Base-by-base conservation (phyloP, 2,888 invertebrate species). In the Invenusta paracnida region DNA sequence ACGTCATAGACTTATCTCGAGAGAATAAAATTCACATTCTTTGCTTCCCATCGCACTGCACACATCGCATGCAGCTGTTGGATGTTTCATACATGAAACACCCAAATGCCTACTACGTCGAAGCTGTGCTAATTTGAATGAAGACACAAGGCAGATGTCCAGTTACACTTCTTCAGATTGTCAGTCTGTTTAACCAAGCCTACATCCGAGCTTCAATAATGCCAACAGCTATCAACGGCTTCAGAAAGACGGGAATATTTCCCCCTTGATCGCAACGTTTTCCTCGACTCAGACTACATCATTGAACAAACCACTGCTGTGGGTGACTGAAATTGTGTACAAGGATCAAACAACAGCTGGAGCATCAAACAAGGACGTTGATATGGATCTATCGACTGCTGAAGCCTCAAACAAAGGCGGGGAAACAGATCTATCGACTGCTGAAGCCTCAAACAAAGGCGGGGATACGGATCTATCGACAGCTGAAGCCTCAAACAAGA, bases 201-300 rank as follows among this genome's bases (percentile, higher is more conserved):
- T 48, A 48, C 73, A 73, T 73, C 73, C 27, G 73, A 73, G 73
- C 73, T 73, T 25, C 73, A 73, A 73, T 73, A 73, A 23, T 73
- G 73, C 73, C 73, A 25, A 73, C 73, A 73, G 73, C 73, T 73
- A 73, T 73, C 73, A 73, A 73, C 73, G 73, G 73, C 73, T 73
- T 73, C 73, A 73, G 73, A 73, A 73, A 73, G 73, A 73, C 73
- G 73, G 25, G 11, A 73, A 73, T 73, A 73, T 73, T 73, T n/a
- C n/a, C 73, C 73, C 73, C 27, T 73, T 73, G 73, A 73, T 73
- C 73, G 73, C 25, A 13, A 73, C 25, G 73, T 5, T 73, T 73
- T 73, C 73, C 73, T n/a, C 17, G 17, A 25, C 27, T 5, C 73
- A 73, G 73, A 73, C 73, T 73, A 73, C 73, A 73, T 73, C 73